Percentiles rank a stretch among this genome's conserved stretches.
phyloP scores from a whole-genome alignment of 2,113 vertebrate species.

The Daphoenositta chrysoptera region DNA sequence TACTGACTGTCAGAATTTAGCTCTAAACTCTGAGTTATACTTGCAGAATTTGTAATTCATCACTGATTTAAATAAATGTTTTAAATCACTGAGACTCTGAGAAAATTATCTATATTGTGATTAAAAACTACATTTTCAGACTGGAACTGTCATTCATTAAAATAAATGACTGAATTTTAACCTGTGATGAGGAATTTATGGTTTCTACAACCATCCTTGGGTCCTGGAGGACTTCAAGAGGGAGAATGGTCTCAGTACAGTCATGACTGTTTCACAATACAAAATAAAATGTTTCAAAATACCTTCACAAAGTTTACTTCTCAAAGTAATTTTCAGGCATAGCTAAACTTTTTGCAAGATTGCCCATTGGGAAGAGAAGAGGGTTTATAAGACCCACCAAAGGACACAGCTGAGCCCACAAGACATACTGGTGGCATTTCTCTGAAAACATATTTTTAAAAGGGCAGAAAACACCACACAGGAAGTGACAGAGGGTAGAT shows the following conservation, averaged over 20 bases:
- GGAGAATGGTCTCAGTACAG: not conserved
- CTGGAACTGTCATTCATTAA: not conserved
- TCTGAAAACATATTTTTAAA: not conserved
- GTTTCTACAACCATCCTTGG: not conserved
- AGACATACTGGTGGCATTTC: not conserved
- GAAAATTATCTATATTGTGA: not conserved
- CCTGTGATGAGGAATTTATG: not conserved
- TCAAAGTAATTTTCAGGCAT: not conserved
- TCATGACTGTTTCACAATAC: not conserved
- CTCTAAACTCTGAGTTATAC: not conserved
- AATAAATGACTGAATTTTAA: not conserved
- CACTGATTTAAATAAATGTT: not conserved
- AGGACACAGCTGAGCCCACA: not conserved
- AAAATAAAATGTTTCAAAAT: not conserved
- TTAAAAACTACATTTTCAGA: not conserved
- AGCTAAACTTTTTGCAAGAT: not conserved
- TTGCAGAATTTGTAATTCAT: not conserved
- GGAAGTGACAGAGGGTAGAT: not conserved
- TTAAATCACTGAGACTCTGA: not conserved
- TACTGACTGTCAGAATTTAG: not conserved
- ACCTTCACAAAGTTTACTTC: not conserved
- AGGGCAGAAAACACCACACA: not conserved
- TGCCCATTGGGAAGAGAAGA: not conserved
- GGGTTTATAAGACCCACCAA: not conserved
- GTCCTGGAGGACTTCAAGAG: not conserved